Conservation (phyloP, 2,888 invertebrate genomes). For the Campoplex nolae region DNA sequence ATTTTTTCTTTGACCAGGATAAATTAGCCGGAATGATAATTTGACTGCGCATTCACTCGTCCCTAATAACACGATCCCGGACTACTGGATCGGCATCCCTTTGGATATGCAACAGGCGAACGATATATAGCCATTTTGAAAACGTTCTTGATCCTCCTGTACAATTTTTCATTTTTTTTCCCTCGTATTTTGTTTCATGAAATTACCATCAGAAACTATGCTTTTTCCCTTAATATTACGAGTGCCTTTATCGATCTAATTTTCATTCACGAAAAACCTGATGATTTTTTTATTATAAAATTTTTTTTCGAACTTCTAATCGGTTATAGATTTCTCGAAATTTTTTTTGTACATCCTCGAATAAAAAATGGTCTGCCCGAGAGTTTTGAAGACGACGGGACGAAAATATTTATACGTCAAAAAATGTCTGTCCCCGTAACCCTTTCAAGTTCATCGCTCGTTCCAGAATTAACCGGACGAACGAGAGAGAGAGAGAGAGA, state of each 20-base stretch:
- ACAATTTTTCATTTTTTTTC: background rate
- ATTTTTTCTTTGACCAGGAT: background rate
- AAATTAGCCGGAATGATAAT: background rate
- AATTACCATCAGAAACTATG: too few species aligned
- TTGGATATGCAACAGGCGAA: background rate
- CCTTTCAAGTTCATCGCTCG: conserved; percentile 59
- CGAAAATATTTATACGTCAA: conserved; percentile 30
- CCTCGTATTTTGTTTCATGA: too few species aligned
- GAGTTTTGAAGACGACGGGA: background rate
- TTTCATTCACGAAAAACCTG: too few species aligned
- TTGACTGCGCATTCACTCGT: background rate
- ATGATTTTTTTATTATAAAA: too few species aligned
- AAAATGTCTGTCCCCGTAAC: conserved; percentile 51
- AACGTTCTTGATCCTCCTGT: background rate
- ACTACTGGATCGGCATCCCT: background rate
- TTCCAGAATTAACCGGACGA: conserved; percentile 49
- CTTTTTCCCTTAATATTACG: too few species aligned
- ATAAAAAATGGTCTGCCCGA: background rate
- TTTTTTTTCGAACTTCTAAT: too few species aligned
- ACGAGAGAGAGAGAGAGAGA: background rate
- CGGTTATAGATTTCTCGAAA: background rate
- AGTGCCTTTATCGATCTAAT: too few species aligned
- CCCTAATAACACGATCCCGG: background rate
- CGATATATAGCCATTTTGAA: background rate
- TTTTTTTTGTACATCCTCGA: background rate